Evolutionary conservation across 1,140 invertebrate genomes (phyloP), one percentile per base, ranked within the genome.

Genomic region (Bombus huntii): DNA sequence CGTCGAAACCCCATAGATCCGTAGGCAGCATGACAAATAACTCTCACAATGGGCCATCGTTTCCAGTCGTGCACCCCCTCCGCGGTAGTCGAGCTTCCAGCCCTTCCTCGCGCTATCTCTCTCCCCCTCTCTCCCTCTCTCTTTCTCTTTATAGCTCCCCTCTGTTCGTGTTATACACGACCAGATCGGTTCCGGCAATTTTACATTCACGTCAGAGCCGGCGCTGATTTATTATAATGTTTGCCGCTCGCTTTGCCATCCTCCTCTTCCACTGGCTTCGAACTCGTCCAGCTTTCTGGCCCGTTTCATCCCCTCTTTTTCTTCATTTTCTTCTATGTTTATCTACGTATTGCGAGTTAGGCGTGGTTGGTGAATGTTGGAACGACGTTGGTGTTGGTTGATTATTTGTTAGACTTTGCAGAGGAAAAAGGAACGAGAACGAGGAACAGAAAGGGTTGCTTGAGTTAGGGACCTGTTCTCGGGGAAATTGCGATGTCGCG

Each of bases 151-250:
- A 22, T 62, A 62, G 15, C 22, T 89, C 85, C 82, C 85, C 83
- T 85, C 87, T 82, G 59, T 28, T 28, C 91, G 88, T 94, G 93
- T 94, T 94, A 94, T 94, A 94, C 93, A 92, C 91, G 93, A 92
- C 92, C 91, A 94, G 92, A 94, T 95, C 93, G 92, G 94, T 95
- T 94, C 94, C 93, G 94, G 93, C 93, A 94, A 95, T 95, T 95
- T 95, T 92, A 95, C 91, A 95, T 94, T 93, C 92, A 92, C 89
- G 92, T 95, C 92, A 91, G 90, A 92, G 86, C 87, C 86, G 77
- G 76, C 83, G 87, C 90, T 94, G 94, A 94, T 94, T 95, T 95
- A 95, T 95, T 93, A 92, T 94, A 94, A 94, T 94, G 93, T 93
- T 94, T 92, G 92, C 88, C 88, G 90, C 91, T 93, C 90, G 78